Conservation (phyloP, 2,888 invertebrate species). For the Nasonia oneida region DNA sequence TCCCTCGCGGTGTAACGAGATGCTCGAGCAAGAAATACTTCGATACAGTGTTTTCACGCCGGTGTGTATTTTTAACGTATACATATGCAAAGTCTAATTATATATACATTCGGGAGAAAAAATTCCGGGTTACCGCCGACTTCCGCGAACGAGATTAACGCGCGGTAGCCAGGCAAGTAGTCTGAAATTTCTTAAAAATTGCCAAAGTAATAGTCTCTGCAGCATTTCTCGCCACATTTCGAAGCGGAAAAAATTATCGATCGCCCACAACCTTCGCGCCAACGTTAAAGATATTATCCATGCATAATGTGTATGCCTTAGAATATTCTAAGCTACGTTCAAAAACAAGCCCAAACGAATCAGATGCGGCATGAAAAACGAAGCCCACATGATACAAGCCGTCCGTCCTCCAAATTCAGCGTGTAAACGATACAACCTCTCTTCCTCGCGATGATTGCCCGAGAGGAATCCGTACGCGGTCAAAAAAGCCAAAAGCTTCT, state of each 20-base stretch:
- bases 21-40: neutral
- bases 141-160: slow-evolving; percentile 7
- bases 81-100: neutral
- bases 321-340: neutral
- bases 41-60: neutral
- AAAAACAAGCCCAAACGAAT: neutral
- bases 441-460: slow-evolving; percentile 29
- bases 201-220: neutral
- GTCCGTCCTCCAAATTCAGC: slow-evolving; percentile 46
- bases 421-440: slow-evolving; percentile 54
- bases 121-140: neutral
- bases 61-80: neutral
- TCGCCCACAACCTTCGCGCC: neutral
- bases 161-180: neutral
- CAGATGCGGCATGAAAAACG: neutral
- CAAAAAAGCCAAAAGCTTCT: slow-evolving; percentile 47
- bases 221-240: neutral
- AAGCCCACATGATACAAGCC: neutral
- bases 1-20: neutral
- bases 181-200: slow-evolving; percentile 1
- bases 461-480: neutral
- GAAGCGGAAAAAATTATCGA: neutral
- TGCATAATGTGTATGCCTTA: neutral
- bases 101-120: neutral
- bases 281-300: neutral